Percentiles rank a stretch among this genome's conserved stretches.
phyloP scores from a whole-genome alignment of 2,797 vertebrate genomes.

The Neomorphus geoffroyi region DNA sequence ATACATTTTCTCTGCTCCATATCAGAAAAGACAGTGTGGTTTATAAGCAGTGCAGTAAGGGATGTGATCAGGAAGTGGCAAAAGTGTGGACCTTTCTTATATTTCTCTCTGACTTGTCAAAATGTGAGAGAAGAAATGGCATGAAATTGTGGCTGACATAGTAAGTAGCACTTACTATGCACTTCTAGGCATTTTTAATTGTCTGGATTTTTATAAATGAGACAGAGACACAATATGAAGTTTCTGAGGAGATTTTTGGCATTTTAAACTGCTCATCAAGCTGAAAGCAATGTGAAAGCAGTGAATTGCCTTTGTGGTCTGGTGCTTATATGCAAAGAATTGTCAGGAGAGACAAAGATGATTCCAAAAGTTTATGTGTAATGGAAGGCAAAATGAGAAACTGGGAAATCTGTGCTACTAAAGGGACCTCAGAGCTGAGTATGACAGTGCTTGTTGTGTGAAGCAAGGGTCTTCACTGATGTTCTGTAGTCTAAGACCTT shows the following conservation, averaged over 20 bases:
- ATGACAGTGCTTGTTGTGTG: not conserved
- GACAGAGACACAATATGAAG: not conserved
- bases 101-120: not conserved
- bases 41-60: not conserved
- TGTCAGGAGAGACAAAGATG: not conserved
- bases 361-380: not conserved
- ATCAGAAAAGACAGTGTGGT: not conserved
- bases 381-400: not conserved
- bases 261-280: not conserved
- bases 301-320: not conserved
- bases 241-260: not conserved
- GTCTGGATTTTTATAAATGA: not conserved
- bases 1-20: not conserved
- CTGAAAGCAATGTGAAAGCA: not conserved
- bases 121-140: not conserved
- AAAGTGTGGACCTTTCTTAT: not conserved
- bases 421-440: not conserved
- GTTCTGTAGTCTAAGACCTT: not conserved
- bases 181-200: not conserved
- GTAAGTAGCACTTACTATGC: not conserved
- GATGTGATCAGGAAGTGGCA: not conserved
- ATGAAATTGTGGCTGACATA: not conserved
- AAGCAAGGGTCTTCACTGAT: accelerated
- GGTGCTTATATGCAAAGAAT: not conserved
- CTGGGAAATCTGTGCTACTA: not conserved